Conservation (phyloP, 1,140 invertebrate species). For the Sarcophaga peregrina region DNA sequence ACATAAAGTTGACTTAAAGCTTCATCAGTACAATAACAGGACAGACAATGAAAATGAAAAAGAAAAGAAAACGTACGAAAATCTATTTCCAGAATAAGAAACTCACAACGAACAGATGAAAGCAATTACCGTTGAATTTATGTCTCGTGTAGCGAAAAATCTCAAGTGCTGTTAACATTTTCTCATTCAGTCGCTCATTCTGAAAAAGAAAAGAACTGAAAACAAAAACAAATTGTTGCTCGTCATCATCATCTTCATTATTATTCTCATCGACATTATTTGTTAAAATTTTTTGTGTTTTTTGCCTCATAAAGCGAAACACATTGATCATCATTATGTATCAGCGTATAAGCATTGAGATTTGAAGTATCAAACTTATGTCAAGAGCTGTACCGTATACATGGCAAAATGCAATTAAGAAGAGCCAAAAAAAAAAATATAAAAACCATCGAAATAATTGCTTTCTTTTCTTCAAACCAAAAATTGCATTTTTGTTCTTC, state of each 20-base stretch:
- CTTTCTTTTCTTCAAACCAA: neutral
- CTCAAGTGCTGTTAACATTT: neutral
- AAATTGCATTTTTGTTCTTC: neutral
- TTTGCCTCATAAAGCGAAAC: too few species aligned
- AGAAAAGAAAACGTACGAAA: neutral
- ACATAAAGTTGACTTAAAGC: slow-evolving; percentile 33
- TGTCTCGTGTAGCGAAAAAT: neutral
- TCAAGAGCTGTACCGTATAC: too few species aligned
- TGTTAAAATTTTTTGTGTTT: neutral
- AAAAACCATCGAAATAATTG: slow-evolving; percentile 10
- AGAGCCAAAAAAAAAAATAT: neutral
- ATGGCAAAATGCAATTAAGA: too few species aligned
- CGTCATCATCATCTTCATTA: neutral
- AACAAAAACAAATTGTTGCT: neutral
- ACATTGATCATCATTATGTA: slow-evolving; percentile 15
- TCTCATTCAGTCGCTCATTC: neutral
- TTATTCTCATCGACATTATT: neutral
- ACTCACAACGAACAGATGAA: neutral
- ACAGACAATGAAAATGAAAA: neutral
- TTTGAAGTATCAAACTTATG: neutral
- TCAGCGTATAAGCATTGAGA: neutral
- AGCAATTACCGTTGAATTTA: slow-evolving; percentile 8
- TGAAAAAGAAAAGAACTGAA: too few species aligned
- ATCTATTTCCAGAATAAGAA: neutral
- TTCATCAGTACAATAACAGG: neutral